Evolutionary conservation across 2,797 vertebrate species (phyloP).

Genomic region (Anolis apletophallus): DNA sequence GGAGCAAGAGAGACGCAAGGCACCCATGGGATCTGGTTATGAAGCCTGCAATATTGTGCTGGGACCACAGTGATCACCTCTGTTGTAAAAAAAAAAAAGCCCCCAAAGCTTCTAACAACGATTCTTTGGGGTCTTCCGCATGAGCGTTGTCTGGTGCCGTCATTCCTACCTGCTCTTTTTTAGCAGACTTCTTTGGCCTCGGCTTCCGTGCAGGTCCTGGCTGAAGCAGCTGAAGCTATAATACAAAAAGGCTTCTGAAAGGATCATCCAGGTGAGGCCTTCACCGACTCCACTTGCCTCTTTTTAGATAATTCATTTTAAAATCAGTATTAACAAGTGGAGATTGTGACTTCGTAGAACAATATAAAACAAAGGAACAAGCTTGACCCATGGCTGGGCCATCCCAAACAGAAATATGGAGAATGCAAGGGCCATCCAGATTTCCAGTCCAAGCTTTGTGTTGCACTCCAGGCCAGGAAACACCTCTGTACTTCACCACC

Average conservation of each 20-base stretch:
- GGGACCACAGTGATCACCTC: neutral
- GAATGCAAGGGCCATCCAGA: too few relatives aligned
- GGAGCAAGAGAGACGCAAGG: neutral
- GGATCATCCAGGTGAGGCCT: neutral
- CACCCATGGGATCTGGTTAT: slow-evolving; percentile 20
- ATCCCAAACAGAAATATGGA: too few relatives aligned
- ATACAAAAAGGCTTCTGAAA: neutral
- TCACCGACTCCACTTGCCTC: neutral
- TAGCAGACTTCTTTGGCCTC: neutral
- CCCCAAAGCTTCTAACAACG: neutral
- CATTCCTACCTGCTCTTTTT: neutral
- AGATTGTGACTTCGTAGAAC: neutral
- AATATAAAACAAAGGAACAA: too few relatives aligned
- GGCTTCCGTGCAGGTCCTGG: neutral
- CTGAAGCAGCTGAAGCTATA: neutral
- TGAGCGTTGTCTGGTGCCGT: neutral
- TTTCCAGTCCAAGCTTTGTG: too few relatives aligned
- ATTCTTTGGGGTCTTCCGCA: neutral
- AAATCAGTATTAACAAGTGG: neutral
- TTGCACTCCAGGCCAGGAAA: too few relatives aligned
- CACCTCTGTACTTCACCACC: too few relatives aligned
- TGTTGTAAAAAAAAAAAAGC: neutral
- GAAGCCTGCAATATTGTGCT: slow-evolving; percentile 29
- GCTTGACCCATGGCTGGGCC: too few relatives aligned
- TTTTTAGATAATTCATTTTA: neutral